Conservation (phyloP, 2,888 invertebrate genomes). For the Bibio marci region DNA sequence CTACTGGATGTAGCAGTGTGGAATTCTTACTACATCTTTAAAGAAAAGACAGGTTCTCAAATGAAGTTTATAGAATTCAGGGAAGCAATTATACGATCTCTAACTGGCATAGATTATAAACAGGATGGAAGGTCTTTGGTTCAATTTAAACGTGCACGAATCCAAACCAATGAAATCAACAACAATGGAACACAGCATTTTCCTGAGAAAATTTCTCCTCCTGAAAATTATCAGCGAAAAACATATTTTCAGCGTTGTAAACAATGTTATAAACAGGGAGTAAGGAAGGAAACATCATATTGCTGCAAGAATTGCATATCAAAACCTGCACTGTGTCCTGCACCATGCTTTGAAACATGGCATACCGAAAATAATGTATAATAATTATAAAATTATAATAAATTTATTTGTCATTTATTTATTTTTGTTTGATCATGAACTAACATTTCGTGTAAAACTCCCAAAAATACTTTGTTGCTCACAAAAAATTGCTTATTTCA, state of each 20-base stretch:
- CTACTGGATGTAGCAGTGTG: slow-evolving; percentile 15
- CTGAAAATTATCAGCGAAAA: slow-evolving; percentile 11
- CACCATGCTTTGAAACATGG: too few species aligned
- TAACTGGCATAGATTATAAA: neutral
- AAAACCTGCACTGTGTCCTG: neutral
- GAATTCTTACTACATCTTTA: slow-evolving; percentile 14
- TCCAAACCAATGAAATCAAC: neutral
- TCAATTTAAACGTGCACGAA: neutral
- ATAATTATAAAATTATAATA: too few species aligned
- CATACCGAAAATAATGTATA: too few species aligned
- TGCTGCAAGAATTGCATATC: neutral
- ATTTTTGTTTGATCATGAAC: too few species aligned
- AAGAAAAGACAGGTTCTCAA: slow-evolving; percentile 2
- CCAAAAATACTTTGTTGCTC: too few species aligned
- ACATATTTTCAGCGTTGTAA: slow-evolving; percentile 11
- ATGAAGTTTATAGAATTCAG: slow-evolving; percentile 11
- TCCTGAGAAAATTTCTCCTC: slow-evolving; percentile 10
- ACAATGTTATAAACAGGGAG: slow-evolving; percentile 6
- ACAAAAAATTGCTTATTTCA: too few species aligned
- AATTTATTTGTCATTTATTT: too few species aligned
- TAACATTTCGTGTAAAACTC: too few species aligned
- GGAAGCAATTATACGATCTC: neutral
- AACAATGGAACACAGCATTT: slow-evolving; percentile 10
- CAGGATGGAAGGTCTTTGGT: neutral
- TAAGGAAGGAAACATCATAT: neutral